phyloP scores from a whole-genome alignment of 2,113 vertebrate species.

The Catharus bicknelli region DNA sequence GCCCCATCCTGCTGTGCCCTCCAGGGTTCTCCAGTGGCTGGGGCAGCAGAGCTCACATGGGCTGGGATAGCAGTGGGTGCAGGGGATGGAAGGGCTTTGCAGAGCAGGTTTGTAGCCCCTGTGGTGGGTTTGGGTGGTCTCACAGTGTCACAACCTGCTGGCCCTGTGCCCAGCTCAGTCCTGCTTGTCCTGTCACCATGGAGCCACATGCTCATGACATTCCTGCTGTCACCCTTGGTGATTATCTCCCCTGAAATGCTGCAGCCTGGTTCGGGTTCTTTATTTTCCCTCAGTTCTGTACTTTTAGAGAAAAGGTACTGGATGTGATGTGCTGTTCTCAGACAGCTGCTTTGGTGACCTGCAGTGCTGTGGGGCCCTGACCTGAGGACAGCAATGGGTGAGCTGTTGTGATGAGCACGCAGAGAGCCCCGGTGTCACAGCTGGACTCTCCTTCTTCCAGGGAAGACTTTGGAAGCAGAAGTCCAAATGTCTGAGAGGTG shows the following conservation, averaged over 20 bases:
- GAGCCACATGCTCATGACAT: neutral
- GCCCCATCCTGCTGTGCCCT: neutral
- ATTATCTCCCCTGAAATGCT: neutral
- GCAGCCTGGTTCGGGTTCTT: neutral
- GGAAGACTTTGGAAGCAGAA: neutral
- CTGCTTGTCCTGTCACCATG: neutral
- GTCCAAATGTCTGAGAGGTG: neutral
- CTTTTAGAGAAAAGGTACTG: neutral
- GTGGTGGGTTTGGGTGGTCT: neutral
- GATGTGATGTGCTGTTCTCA: neutral
- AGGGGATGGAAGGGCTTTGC: neutral
- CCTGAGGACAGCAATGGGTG: fast-evolving
- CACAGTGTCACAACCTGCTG: neutral
- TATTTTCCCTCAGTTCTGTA: neutral
- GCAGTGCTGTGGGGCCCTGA: neutral
- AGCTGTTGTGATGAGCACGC: fast-evolving
- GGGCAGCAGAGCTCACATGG: fast-evolving
- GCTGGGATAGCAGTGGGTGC: neutral
- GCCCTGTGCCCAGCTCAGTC: neutral
- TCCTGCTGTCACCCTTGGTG: neutral
- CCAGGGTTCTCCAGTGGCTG: neutral
- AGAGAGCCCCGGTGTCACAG: fast-evolving
- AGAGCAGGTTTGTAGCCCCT: neutral
- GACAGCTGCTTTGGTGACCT: neutral
- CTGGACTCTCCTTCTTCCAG: neutral